Percentiles rank a stretch among this genome's conserved stretches.
Evolutionary conservation across 2,113 vertebrate species (phyloP).

Genomic region (Campylorhamphus procurvoides): DNA sequence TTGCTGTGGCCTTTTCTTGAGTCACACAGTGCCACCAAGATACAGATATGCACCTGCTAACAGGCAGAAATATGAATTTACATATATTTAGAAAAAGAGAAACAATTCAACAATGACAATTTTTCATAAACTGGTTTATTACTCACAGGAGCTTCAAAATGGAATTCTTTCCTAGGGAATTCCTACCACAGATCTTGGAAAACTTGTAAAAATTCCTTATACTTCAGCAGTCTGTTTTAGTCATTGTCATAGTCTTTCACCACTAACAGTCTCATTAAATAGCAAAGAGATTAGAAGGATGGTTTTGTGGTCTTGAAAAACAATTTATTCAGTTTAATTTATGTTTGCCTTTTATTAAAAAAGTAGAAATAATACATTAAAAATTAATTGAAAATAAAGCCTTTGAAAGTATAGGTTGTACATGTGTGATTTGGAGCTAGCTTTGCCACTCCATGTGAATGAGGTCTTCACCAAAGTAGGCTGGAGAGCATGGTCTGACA

Average conservation of each 20-base stretch:
- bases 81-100: neutral
- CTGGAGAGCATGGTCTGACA: neutral
- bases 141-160: constrained; percentile 25
- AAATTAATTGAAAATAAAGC: neutral
- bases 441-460: neutral
- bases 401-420: neutral
- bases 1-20: neutral
- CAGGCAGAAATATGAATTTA: neutral
- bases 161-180: constrained; percentile 25
- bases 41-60: neutral
- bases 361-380: neutral
- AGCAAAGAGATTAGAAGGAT: neutral
- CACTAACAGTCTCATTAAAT: neutral
- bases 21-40: neutral
- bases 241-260: constrained; percentile 9
- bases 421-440: neutral
- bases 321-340: neutral
- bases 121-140: neutral
- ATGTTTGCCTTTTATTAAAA: neutral
- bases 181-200: constrained; percentile 51
- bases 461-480: neutral
- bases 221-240: constrained; percentile 47
- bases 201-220: constrained; percentile 59
- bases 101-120: neutral
- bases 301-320: constrained; percentile 10